phyloP scores from a whole-genome alignment of 2,113 vertebrate genomes.

The Blennius ocellaris region DNA sequence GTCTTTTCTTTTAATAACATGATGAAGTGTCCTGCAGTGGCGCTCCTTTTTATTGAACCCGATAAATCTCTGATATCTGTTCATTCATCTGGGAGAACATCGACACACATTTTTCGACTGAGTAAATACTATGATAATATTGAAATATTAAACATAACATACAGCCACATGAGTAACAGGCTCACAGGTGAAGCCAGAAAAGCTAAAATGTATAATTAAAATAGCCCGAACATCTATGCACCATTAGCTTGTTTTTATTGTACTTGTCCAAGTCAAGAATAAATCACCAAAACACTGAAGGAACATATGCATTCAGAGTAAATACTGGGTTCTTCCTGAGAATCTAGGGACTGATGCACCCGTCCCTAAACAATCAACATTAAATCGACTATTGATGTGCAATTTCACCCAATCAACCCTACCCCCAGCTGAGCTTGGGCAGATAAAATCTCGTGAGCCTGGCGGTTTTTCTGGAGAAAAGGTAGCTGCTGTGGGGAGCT shows the following conservation, averaged over 20 bases:
- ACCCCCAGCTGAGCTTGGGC: constrained; percentile 18
- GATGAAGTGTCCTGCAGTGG: constrained; percentile 36
- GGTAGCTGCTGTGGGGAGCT: constrained; percentile 23
- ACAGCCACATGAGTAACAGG: background rate
- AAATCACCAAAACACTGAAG: background rate
- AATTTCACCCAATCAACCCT: constrained; percentile 54
- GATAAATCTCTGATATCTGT: constrained; percentile 44
- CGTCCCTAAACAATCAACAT: constrained; percentile 35
- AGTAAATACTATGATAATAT: too few species aligned
- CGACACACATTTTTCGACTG: too few species aligned
- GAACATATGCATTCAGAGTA: background rate
- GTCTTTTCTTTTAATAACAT: constrained; percentile 53
- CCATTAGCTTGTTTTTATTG: too few species aligned
- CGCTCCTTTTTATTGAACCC: constrained; percentile 33
- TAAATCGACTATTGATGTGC: constrained; percentile 36
- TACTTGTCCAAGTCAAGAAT: too few species aligned
- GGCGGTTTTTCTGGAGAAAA: constrained; percentile 6
- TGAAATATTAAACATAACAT: background rate
- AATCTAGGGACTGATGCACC: constrained; percentile 4
- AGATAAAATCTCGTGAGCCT: constrained; percentile 17
- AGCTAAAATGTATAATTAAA: background rate
- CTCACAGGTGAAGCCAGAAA: background rate
- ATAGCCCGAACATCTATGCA: background rate
- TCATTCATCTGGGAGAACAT: constrained; percentile 24
- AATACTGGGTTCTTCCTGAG: constrained; percentile 5